These are phyloP conservation scores for Heloderma charlesbogerti DNA, from an alignment of 2,113 vertebrate genomes.

Conservation along the genomic window DNA sequence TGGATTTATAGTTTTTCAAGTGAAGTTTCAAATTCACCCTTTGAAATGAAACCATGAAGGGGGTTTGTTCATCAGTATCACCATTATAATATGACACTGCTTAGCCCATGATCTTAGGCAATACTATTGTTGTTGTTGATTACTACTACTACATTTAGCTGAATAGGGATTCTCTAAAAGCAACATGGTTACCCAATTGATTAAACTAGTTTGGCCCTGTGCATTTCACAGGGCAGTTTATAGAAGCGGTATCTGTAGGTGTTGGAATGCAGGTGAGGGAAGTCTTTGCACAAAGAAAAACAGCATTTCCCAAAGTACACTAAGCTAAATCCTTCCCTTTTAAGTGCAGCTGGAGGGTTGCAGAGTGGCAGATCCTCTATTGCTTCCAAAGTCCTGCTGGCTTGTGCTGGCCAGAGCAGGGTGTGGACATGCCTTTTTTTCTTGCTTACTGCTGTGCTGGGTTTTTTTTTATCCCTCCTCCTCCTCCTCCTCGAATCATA, in stretches of 20 bases:
- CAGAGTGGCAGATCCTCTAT: too few relatives aligned
- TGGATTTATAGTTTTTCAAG: constrained; percentile 27
- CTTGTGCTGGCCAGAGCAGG: too few relatives aligned
- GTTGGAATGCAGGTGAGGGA: neutral
- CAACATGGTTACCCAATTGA: neutral
- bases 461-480: too few relatives aligned
- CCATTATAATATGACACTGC: constrained; percentile 1
- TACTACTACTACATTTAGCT: neutral
- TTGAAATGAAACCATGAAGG: neutral
- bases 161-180: neutral
- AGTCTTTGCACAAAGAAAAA: neutral
- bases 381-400: too few relatives aligned
- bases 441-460: too few relatives aligned
- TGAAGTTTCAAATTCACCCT: constrained; percentile 35
- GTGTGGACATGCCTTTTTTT: too few relatives aligned
- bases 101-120: neutral
- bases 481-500: too few relatives aligned
- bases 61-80: neutral
- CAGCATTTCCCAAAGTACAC: neutral
- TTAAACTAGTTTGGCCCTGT: neutral
- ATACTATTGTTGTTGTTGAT: neutral
- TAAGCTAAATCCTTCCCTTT: neutral
- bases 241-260: too few relatives aligned
- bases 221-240: too few relatives aligned
- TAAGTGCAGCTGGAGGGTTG: too few relatives aligned